Conservation (phyloP, 92 coral and sea anemone species). For the Scolanthus callimorphus region DNA sequence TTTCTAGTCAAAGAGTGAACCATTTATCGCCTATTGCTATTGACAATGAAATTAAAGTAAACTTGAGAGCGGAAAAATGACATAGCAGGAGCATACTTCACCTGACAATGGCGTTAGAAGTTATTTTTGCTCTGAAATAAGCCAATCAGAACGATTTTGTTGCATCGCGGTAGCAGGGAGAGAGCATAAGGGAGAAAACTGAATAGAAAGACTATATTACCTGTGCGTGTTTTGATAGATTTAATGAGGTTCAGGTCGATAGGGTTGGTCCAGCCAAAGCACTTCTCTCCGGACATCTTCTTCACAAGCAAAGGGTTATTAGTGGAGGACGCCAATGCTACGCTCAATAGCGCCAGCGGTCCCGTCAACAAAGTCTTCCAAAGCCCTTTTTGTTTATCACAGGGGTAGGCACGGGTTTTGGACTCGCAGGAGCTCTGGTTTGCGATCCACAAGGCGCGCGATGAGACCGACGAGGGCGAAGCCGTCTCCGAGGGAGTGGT, state of each 20-base stretch:
- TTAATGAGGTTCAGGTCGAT: conserved; percentile 70
- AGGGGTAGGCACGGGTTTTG: conserved; percentile 87
- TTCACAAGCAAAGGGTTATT: conserved; percentile 75
- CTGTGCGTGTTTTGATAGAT: conserved; percentile 76
- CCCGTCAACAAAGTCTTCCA: conserved; percentile 84
- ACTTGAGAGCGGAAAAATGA: too few species aligned
- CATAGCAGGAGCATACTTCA: too few species aligned
- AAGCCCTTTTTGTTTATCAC: conserved; percentile 76
- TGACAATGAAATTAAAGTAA: too few species aligned
- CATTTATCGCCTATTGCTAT: too few species aligned
- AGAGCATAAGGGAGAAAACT: too few species aligned
- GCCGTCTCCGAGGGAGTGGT: conserved; percentile 91
- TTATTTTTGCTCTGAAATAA: too few species aligned
- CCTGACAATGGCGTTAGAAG: too few species aligned
- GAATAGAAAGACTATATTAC: too few species aligned
- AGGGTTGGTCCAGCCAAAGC: conserved; percentile 82
- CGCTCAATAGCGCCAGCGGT: conserved; percentile 79
- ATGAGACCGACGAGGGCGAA: conserved; percentile 84
- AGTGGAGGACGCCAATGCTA: conserved; percentile 61
- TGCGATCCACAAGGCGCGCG: conserved; percentile 82
- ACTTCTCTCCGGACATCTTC: conserved; percentile 74
- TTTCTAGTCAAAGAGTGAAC: too few species aligned
- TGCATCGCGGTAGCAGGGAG: too few species aligned
- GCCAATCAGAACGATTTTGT: too few species aligned
- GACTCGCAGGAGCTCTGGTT: conserved; percentile 83